These are phyloP conservation scores for Drosophila bifasciata DNA, from an alignment of 1,140 invertebrate species.

Conservation along the genomic window DNA sequence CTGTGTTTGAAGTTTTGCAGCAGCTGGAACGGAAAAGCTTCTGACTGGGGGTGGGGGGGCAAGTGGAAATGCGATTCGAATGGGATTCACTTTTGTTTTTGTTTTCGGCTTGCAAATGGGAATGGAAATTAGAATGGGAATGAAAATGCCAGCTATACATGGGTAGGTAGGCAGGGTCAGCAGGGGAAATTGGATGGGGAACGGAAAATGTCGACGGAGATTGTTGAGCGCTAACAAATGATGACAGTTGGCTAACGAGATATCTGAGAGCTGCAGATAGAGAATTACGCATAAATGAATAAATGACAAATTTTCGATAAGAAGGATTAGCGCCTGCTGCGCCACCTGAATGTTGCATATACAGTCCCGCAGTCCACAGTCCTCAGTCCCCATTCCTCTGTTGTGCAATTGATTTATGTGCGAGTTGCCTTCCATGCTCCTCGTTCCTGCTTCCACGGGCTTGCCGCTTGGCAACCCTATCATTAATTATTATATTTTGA, in stretches of 20 bases:
- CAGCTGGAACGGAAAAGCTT: slow-evolving; percentile 62
- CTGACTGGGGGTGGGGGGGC: neutral
- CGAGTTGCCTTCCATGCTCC: slow-evolving; percentile 2
- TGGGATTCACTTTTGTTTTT: no score
- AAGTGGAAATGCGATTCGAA: slow-evolving; percentile 2
- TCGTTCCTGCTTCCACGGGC: slow-evolving; percentile 18
- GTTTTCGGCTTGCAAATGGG: no score
- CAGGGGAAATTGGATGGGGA: no score
- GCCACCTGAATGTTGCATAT: slow-evolving; percentile 44
- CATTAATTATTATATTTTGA: slow-evolving; percentile 78
- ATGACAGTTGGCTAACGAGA: slow-evolving; percentile 80
- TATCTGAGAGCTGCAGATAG: slow-evolving; percentile 45
- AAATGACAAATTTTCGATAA: slow-evolving; percentile 67
- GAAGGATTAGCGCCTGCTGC: slow-evolving; percentile 60
- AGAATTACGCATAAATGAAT: slow-evolving; percentile 51
- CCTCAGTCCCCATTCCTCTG: no score
- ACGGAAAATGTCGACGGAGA: slow-evolving; percentile 19
- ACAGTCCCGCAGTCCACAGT: no score
- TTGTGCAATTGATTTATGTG: slow-evolving; percentile 35
- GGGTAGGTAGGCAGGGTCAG: no score
- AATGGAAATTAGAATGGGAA: neutral
- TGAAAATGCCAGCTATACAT: no score
- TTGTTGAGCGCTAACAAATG: slow-evolving; percentile 61
- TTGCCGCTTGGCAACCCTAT: slow-evolving; percentile 28
- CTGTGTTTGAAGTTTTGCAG: slow-evolving; percentile 56